Evolutionary conservation across 1,140 invertebrate genomes (phyloP), one percentile per base, ranked within the genome.

Genomic region (Ectropis grisescens): DNA sequence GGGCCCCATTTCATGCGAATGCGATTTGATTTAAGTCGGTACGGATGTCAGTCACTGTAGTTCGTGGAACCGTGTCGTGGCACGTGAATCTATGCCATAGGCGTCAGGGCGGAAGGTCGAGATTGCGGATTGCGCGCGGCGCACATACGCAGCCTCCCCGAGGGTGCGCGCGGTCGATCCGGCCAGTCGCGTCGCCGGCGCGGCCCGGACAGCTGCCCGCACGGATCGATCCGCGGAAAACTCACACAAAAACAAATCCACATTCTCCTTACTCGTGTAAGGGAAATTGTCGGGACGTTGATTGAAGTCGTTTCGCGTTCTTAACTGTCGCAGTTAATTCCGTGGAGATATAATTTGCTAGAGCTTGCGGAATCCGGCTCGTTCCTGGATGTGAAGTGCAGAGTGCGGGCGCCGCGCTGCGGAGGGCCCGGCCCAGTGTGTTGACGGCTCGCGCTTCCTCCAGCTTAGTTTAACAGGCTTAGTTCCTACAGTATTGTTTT

Each of bases 91-190:
- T 19, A 8, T 19, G 48, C 57, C 43, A 15, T 76, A 62, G 48
- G 45, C 11, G 16, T 7, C 11, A 25, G 25, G 27, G 14, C 11
- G 14, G 38, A 35, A 48, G 44, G 51, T 23, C 30, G 43, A 13
- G 41, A 44, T 66, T 9, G 45, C 23, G 28, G 16, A 37, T n/a
- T 6, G 4, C 13, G 25, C 0, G 11, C 34, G 47, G 55, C 58
- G 58, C 62, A 52, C 53, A 64, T 58, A 70, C 70, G 62, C 71
- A 76, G 67, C 71, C 71, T 80, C 71, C 71, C 71, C 69, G 61
- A 58, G 69, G 71, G 65, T 65, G 58, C 59, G 39, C 47, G 38
- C 58, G 62, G 65, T 80, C 75, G 75, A 80, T 80, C 69, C 68
- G 65, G 59, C 55, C 75, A 80, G 75, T 80, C 66, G 64, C 61